These are phyloP conservation scores for Lysandra coridon DNA, from an alignment of 2,888 invertebrate genomes.

Conservation along the genomic window DNA sequence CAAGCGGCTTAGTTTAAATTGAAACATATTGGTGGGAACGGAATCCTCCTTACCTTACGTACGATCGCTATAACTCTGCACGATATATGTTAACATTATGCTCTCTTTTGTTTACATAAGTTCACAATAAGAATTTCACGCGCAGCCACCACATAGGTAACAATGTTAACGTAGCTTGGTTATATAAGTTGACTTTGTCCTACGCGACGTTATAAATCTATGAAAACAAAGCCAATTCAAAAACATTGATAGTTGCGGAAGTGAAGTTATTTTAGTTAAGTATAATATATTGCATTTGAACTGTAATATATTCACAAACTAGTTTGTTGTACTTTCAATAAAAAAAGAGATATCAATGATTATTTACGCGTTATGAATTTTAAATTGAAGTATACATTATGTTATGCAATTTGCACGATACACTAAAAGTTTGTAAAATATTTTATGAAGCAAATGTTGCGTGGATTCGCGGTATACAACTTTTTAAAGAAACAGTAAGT, in stretches of 20 bases:
- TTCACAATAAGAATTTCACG: background rate
- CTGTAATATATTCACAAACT: slow-evolving; percentile 46
- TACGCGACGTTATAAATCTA: background rate
- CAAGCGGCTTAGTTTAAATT: slow-evolving; percentile 77
- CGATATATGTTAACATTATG: slow-evolving; percentile 24
- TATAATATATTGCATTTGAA: slow-evolving; percentile 37
- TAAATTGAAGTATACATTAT: slow-evolving; percentile 46
- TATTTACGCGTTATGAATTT: slow-evolving; percentile 68
- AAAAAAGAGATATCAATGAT: slow-evolving; percentile 62
- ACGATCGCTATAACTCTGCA: slow-evolving; percentile 34
- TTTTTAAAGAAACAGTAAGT: no score
- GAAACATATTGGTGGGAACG: slow-evolving; percentile 74
- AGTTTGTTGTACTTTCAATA: slow-evolving; percentile 46
- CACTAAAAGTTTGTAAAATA: background rate
- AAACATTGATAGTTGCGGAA: background rate
- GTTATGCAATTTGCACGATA: background rate
- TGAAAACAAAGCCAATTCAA: background rate
- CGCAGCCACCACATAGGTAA: background rate
- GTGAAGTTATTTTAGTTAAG: background rate
- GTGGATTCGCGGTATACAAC: background rate
- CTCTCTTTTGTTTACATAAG: slow-evolving; percentile 4
- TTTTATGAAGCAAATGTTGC: background rate
- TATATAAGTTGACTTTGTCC: background rate
- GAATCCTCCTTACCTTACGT: slow-evolving; percentile 60
- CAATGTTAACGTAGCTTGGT: background rate